Base-by-base conservation (phyloP, 2,113 vertebrate species). In the Seriola aureovittata region DNA sequence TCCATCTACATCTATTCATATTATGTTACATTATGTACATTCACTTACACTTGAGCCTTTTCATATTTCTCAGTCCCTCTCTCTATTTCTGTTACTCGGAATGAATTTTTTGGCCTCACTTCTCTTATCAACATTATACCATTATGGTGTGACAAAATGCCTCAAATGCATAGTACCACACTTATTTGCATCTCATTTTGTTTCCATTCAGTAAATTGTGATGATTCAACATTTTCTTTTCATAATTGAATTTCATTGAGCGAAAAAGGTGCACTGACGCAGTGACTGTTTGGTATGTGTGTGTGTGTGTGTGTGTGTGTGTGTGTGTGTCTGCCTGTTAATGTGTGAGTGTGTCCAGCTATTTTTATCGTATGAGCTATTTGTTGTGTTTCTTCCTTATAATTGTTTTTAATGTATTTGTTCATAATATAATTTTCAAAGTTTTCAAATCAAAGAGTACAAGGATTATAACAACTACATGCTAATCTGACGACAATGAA, bases 101-200 rank as follows among this genome's bases (percentile, higher is more conserved):
- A 79, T 85, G 60, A 75, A 88, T 87, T 81, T 86, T 87, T 91
- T 91, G 65, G 86, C 80, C 71, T 84, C 75, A 52, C 80, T 84
- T 88, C 64, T 73, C 80, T 90, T 94, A 88, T 93, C 89, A 85
- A 84, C 86, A 84, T 88, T 86, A 81, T 81, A 79, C 84, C 60
- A 89, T 90, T 90, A 88, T 74, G 79, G 71, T 80, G 87, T 93
- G 90, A 91, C 89, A 93, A 93, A 93, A 90, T 89, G 87, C 82
- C 85, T 90, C 67, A 90, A 92, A 91, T 91, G 87, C 90, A 90
- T 80, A 74, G 80, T 38, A 81, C 81, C 86, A 87, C 77, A 85
- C 86, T 88, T 82, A 94, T 94, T 92, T 92, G 91, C 92, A 94
- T 94, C 86, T 93, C 80, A 93, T 93, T 93, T 87, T 66, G 74